phyloP scores from a whole-genome alignment of 2,888 invertebrate species.

The Drosophila meridiana region DNA sequence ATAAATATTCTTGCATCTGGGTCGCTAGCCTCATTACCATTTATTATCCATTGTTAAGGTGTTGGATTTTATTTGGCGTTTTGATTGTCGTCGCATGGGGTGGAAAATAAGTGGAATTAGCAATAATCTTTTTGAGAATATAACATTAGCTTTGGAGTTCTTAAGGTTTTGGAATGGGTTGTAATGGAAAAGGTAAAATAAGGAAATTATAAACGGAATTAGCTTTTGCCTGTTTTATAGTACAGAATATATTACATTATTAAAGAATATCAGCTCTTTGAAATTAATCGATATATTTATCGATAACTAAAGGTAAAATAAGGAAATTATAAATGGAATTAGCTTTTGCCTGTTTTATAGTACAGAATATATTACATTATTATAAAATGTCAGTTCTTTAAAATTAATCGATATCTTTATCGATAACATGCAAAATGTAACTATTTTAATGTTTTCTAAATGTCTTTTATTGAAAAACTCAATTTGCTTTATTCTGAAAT shows the following conservation, averaged over 20 bases:
- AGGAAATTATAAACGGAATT: neutral
- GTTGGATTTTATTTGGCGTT: slow-evolving; percentile 41
- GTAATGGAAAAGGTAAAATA: neutral
- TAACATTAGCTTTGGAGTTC: neutral
- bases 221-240: neutral
- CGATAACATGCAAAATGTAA: too few species aligned
- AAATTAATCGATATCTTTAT: neutral
- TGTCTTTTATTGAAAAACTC: too few species aligned
- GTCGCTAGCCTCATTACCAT: slow-evolving; percentile 61
- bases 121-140: neutral
- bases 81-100: neutral
- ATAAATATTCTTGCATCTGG: slow-evolving; percentile 22
- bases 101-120: slow-evolving; percentile 10
- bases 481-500: too few species aligned
- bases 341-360: neutral
- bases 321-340: neutral
- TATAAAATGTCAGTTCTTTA: neutral
- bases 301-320: neutral
- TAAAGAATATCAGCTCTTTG: neutral
- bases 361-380: neutral
- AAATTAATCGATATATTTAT: neutral
- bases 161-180: neutral
- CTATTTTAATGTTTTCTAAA: too few species aligned
- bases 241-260: neutral
- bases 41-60: slow-evolving; percentile 61